Conservation (phyloP, 2,113 vertebrate species). For the Varanus komodoensis region DNA sequence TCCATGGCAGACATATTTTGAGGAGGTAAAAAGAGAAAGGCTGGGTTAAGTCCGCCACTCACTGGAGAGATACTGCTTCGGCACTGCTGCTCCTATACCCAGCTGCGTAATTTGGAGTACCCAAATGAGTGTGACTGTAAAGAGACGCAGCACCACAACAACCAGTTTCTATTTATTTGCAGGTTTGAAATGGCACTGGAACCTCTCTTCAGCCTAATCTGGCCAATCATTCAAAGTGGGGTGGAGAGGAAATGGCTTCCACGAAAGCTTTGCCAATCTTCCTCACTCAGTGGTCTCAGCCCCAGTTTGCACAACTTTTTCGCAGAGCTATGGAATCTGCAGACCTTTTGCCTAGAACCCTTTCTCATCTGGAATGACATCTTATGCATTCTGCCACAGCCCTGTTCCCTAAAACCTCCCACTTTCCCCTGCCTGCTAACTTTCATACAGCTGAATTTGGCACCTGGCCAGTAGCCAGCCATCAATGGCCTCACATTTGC, state of each 20-base stretch:
- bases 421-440: too few relatives aligned
- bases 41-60: background rate
- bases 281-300: background rate
- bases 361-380: background rate
- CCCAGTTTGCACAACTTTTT: background rate
- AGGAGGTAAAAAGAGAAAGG: background rate
- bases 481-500: background rate
- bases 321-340: background rate
- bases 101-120: background rate
- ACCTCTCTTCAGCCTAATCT: background rate
- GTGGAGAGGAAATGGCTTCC: background rate
- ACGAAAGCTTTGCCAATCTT: background rate
- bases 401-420: background rate
- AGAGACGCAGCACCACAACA: background rate
- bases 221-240: background rate
- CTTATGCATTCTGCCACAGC: background rate
- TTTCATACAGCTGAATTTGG: background rate
- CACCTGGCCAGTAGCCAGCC: too few relatives aligned
- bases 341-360: background rate
- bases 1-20: background rate
- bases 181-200: background rate
- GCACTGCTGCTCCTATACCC: too few relatives aligned
- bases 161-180: background rate
- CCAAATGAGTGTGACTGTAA: background rate
- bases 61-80: too few relatives aligned